phyloP scores from a whole-genome alignment of 37 sponge, comb jelly and placozoan genomes.

The Halichondria panicea region DNA sequence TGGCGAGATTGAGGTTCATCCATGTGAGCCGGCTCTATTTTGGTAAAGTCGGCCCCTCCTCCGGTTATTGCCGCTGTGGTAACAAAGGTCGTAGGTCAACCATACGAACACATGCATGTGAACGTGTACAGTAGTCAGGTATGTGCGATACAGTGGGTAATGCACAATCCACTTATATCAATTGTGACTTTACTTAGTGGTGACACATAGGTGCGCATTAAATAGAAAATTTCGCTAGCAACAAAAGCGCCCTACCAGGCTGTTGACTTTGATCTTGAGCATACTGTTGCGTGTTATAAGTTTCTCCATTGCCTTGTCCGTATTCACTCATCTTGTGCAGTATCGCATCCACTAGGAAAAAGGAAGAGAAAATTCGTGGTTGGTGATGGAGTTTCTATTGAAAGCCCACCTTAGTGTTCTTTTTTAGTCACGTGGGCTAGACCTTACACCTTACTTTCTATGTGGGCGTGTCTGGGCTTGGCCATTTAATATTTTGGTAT shows the following conservation, averaged over 20 bases:
- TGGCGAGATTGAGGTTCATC: conserved; percentile 3
- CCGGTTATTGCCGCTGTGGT: background rate
- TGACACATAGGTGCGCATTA: background rate
- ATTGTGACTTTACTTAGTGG: background rate
- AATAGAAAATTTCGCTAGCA: background rate
- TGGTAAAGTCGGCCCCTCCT: background rate
- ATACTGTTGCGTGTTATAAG: background rate
- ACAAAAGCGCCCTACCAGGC: background rate
- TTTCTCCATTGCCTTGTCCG: background rate
- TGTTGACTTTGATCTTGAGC: background rate
- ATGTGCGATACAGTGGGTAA: background rate
- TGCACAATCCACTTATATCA: background rate
- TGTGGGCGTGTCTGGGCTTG: too few species aligned
- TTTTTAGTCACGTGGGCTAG: too few species aligned
- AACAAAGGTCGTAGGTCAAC: background rate
- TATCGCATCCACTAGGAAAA: background rate
- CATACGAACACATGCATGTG: background rate
- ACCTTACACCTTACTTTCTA: too few species aligned
- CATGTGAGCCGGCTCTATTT: too few species aligned
- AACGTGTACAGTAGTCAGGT: background rate
- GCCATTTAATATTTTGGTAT: too few species aligned
- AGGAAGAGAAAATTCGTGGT: background rate
- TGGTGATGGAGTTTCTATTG: too few species aligned
- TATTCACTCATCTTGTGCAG: background rate
- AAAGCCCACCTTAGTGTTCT: too few species aligned